Percentiles rank a stretch among this genome's conserved stretches.
Evolutionary conservation across 2,113 vertebrate species (phyloP).

Genomic region (Salminus brasiliensis): DNA sequence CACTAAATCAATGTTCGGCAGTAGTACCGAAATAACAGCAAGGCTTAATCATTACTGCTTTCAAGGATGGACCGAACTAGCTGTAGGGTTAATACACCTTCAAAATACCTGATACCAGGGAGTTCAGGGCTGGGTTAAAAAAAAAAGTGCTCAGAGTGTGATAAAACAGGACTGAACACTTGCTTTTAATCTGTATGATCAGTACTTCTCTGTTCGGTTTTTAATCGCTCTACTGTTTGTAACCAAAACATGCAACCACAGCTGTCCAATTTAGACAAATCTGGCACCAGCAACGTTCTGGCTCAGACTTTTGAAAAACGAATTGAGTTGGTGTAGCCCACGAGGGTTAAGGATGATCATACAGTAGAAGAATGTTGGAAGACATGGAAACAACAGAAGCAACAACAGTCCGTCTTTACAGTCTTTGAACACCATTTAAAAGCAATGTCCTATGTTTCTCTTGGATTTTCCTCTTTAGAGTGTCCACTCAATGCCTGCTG

Average conservation of each 20-base stretch:
- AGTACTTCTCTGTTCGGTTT: constrained; percentile 11
- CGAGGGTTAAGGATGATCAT: neutral
- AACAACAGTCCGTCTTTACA: no score
- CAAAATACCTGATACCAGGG: neutral
- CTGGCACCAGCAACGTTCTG: neutral
- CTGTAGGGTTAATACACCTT: neutral
- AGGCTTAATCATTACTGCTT: no score
- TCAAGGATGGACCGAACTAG: neutral
- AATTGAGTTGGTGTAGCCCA: neutral
- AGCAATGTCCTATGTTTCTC: no score
- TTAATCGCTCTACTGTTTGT: neutral
- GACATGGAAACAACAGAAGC: no score
- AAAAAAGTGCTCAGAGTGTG: neutral
- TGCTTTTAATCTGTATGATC: neutral
- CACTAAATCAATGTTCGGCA: neutral
- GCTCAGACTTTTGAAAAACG: neutral
- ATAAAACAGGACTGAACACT: neutral
- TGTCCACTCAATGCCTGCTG: no score
- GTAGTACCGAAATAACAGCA: neutral
- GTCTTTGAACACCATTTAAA: no score
- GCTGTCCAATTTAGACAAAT: neutral
- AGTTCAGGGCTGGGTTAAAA: neutral
- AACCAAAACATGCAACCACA: no score
- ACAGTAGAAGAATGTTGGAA: no score
- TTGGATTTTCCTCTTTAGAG: no score